Conservation (phyloP, 2,888 invertebrate genomes). For the Psylliodes chrysocephalus region DNA sequence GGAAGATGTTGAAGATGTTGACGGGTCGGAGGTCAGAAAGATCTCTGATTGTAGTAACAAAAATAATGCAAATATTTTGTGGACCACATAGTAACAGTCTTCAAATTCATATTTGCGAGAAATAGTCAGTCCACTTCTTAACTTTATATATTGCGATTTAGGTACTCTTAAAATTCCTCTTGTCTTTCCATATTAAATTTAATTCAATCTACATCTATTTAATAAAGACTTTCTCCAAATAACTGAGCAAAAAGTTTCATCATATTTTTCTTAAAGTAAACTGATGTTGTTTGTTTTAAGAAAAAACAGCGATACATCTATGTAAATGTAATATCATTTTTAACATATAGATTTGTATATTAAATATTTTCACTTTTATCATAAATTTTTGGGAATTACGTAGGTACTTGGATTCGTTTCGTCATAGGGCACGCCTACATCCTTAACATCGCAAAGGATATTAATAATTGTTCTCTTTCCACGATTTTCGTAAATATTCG, state of each 20-base stretch:
- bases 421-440: too few species aligned
- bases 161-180: slow-evolving; percentile 70
- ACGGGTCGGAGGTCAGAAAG: too few species aligned
- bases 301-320: slow-evolving; percentile 69
- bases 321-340: slow-evolving; percentile 65
- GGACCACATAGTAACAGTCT: slow-evolving; percentile 68
- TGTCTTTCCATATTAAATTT: slow-evolving; percentile 65
- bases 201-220: slow-evolving; percentile 68
- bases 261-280: slow-evolving; percentile 70
- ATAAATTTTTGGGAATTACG: too few species aligned
- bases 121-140: slow-evolving; percentile 70
- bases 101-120: slow-evolving; percentile 65
- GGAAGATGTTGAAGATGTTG: too few species aligned
- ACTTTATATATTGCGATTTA: slow-evolving; percentile 66
- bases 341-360: too few species aligned
- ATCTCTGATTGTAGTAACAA: slow-evolving; percentile 60
- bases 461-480: too few species aligned
- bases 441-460: too few species aligned
- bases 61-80: slow-evolving; percentile 66
- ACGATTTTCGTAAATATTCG: too few species aligned
- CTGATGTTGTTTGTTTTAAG: slow-evolving; percentile 58
- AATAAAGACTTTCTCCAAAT: slow-evolving; percentile 70
- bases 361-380: too few species aligned
- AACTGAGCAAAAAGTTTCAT: slow-evolving; percentile 65
- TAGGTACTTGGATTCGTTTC: too few species aligned